These are phyloP conservation scores for Trogon melanurus DNA, from an alignment of 2,113 vertebrate species.

Conservation along the genomic window DNA sequence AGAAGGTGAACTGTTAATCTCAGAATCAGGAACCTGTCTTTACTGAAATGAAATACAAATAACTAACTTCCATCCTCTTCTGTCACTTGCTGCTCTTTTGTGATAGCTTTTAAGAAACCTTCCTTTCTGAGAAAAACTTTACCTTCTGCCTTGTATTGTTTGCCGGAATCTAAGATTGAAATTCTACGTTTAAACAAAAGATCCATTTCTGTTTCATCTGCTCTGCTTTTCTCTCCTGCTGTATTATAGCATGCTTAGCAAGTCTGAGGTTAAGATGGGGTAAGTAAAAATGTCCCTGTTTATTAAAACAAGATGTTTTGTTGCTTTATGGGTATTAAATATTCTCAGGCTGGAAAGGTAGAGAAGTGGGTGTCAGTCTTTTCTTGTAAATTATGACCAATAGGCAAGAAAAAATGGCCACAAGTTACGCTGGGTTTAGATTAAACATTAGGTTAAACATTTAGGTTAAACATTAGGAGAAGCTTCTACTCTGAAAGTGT, in stretches of 20 bases:
- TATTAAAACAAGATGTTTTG: neutral
- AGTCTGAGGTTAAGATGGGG: neutral
- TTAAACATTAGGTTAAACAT: too few relatives aligned
- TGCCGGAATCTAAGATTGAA: neutral
- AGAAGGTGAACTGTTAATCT: neutral
- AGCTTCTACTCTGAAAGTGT: too few relatives aligned
- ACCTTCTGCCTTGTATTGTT: neutral
- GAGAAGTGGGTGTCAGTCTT: too few relatives aligned
- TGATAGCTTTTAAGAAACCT: neutral
- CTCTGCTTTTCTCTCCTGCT: neutral
- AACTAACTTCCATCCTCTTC: neutral
- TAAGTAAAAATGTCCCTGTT: neutral
- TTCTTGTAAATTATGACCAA: too few relatives aligned
- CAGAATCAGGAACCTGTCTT: neutral
- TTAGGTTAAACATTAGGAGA: too few relatives aligned
- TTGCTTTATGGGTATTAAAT: neutral
- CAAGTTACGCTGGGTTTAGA: too few relatives aligned
- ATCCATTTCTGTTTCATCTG: neutral
- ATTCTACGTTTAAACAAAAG: neutral
- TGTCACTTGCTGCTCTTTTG: neutral
- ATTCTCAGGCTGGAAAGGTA: too few relatives aligned
- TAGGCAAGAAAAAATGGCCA: too few relatives aligned
- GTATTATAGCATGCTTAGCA: neutral
- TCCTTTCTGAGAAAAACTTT: neutral
- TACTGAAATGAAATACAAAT: neutral